A percentile compares a stretch with the other conserved stretches of the same genome.
phyloP scores from a whole-genome alignment of 2,797 vertebrate species.

The Pantherophis vulpinus region DNA sequence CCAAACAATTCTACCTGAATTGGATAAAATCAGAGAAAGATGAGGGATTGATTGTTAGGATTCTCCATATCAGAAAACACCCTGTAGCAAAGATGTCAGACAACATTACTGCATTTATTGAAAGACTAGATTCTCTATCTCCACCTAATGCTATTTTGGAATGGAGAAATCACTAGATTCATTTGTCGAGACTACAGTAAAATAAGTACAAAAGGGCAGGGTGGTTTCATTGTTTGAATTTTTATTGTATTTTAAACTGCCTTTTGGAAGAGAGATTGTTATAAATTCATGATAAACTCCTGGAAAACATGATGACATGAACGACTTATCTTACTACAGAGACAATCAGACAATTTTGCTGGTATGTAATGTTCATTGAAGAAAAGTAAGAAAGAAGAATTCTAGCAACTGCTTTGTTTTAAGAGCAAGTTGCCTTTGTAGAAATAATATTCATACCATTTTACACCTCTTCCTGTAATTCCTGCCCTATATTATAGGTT shows the following conservation, averaged over 20 bases:
- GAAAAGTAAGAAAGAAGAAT: background rate
- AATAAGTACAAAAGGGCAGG: background rate
- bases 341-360: background rate
- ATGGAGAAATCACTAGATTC: background rate
- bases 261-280: background rate
- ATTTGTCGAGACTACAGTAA: background rate
- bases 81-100: background rate
- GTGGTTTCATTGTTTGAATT: background rate
- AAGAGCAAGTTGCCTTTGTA: background rate
- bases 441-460: background rate
- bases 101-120: background rate
- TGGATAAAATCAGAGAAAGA: background rate
- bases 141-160: background rate
- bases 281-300: background rate
- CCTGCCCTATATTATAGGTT: background rate
- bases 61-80: background rate
- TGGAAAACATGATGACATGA: background rate
- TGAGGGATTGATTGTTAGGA: background rate
- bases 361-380: background rate
- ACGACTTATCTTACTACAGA: background rate
- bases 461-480: background rate
- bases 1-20: background rate
- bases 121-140: background rate
- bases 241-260: background rate
- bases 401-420: background rate